Conservation (phyloP, 2,113 vertebrate species). For the Embiotoca jacksoni region DNA sequence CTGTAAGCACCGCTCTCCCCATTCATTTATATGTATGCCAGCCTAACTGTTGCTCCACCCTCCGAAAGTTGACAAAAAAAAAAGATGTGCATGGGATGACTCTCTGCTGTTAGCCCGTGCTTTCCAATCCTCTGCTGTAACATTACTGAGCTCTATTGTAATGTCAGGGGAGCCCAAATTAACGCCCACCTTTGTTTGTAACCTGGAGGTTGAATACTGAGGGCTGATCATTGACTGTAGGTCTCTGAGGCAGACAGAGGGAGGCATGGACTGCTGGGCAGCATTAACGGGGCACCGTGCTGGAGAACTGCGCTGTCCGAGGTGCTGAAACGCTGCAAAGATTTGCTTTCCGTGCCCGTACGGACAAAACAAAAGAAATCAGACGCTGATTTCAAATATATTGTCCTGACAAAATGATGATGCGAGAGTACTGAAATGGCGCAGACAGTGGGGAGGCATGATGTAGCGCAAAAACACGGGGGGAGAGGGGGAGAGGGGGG, state of each 20-base stretch:
- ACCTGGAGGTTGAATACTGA: too few species aligned
- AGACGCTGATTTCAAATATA: too few species aligned
- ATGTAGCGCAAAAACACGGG: neutral
- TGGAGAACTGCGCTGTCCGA: slow-evolving; percentile 68
- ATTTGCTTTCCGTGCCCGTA: neutral
- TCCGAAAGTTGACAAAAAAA: slow-evolving; percentile 47
- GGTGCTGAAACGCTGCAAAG: slow-evolving; percentile 76
- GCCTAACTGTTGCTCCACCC: slow-evolving; percentile 66
- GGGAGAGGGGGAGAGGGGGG: too few species aligned
- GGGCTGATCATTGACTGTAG: too few species aligned
- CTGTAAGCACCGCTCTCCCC: too few species aligned
- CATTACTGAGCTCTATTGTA: too few species aligned
- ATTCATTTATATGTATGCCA: neutral
- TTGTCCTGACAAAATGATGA: neutral
- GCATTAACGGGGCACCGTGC: too few species aligned
- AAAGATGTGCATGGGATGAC: slow-evolving; percentile 21
- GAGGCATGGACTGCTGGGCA: too few species aligned
- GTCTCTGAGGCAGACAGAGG: too few species aligned
- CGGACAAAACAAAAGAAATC: too few species aligned
- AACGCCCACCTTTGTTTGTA: slow-evolving; percentile 47
- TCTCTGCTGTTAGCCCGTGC: neutral
- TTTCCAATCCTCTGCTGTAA: neutral
- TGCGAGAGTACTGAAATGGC: slow-evolving; percentile 18
- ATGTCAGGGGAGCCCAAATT: slow-evolving; percentile 17
- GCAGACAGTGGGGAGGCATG: slow-evolving; percentile 9